A percentile compares a stretch with the other conserved stretches of the same genome.
Conservation (phyloP, 2,888 invertebrate species). For the Lottia scabra region DNA sequence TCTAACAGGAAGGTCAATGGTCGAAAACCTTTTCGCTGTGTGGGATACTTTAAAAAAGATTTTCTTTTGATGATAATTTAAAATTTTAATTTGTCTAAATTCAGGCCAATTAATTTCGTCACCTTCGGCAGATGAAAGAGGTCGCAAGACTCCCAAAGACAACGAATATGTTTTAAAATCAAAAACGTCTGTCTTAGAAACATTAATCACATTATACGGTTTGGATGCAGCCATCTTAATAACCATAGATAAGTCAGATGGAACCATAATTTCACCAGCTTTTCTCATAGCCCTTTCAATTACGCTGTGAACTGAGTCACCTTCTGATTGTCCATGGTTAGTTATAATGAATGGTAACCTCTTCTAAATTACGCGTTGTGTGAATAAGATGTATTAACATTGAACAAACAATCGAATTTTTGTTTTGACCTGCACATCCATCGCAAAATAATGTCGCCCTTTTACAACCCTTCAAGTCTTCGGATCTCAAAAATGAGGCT, state of each 20-base stretch:
- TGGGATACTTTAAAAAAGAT: not conserved
- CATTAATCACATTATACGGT: not conserved
- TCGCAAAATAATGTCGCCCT: not conserved
- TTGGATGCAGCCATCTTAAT: not conserved
- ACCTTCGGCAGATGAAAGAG: not conserved
- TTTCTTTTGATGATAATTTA: not conserved
- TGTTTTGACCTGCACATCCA: conserved; percentile 8
- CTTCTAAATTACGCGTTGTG: not conserved
- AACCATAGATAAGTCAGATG: not conserved
- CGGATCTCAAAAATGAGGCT: not conserved
- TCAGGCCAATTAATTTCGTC: not conserved
- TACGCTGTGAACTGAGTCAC: conserved; percentile 3
- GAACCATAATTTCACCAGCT: not conserved
- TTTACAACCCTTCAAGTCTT: not conserved
- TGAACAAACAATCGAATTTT: conserved; percentile 7
- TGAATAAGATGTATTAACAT: not conserved
- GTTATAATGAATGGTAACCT: conserved; percentile 1
- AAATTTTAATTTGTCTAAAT: not conserved
- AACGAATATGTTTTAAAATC: not conserved
- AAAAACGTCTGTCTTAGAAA: not conserved
- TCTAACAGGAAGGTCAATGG: not conserved
- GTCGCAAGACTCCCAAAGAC: not conserved
- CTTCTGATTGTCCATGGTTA: conserved; percentile 9
- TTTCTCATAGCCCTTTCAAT: not conserved
- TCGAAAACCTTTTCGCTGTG: not conserved